A percentile compares a stretch with the other conserved stretches of the same genome.
phyloP scores from a whole-genome alignment of 1,140 invertebrate genomes.

The Atta cephalotes region DNA sequence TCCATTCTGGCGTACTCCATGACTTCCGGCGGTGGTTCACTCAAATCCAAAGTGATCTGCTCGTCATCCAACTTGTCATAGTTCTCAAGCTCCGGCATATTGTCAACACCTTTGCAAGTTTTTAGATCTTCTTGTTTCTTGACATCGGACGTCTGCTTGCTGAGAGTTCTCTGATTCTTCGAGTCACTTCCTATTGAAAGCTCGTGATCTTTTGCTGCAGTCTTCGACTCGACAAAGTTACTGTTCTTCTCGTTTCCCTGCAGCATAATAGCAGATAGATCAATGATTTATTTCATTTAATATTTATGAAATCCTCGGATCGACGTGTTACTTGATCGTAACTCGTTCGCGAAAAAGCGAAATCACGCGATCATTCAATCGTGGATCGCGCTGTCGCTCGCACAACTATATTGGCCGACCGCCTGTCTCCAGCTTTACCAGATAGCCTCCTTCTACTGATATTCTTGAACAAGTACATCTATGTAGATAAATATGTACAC shows the following conservation, averaged over 20 bases:
- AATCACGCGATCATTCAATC: constrained; percentile 17
- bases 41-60: constrained; percentile 82
- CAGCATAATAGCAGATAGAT: constrained; percentile 40
- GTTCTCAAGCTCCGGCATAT: constrained; percentile 75
- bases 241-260: constrained; percentile 48
- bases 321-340: not conserved
- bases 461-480: not conserved
- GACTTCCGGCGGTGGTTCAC: constrained; percentile 82
- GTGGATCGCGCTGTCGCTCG: not conserved
- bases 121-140: constrained; percentile 24
- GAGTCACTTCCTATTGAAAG: not conserved
- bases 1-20: constrained; percentile 85
- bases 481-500: too few species aligned
- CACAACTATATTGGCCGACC: not conserved
- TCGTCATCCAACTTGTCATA: constrained; percentile 81
- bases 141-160: constrained; percentile 21
- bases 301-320: not conserved
- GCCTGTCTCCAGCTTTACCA: constrained; percentile 14
- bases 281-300: not conserved
- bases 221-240: not conserved
- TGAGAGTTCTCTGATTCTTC: not conserved
- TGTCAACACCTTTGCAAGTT: constrained; percentile 12
- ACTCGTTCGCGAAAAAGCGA: constrained; percentile 16
- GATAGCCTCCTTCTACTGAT: constrained; percentile 53
- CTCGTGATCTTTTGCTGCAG: not conserved